Base-by-base conservation (phyloP, 2,797 vertebrate species). In the Neosalanx taihuensis region DNA sequence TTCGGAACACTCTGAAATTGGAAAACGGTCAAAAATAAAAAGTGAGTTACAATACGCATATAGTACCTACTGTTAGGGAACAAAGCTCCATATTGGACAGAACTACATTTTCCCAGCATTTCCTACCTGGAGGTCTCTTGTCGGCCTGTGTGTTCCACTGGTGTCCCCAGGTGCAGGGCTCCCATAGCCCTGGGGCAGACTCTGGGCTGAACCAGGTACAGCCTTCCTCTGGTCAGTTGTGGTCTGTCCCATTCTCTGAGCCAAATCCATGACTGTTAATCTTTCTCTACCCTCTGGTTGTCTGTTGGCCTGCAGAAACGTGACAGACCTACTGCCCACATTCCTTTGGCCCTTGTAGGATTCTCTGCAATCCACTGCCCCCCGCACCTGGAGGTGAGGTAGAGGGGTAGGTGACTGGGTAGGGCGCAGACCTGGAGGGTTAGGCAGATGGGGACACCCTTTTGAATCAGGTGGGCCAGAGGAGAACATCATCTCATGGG, bases 401-500 rank as follows among this genome's bases (percentile, higher is more conserved):
- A 69, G 71, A 13, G 74, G 18, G 63, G 72, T 57, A 26, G 71
- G 72, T 0, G 80, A 73, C 49, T 75, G 59, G 12, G 76, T 63
- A 7, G 23, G 49, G 30, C 66, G 26, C 26, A n/a, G 6, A 30
- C 49, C 53, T 9, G 69, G 71, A 30, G 84, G 76, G 0, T 76
- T 53, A 37, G 80, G 64, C 1, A 77, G 63, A 65, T 72, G 75
- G 64, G 75, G 79, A 18, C 69, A 35, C 29, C 70, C 73, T 69
- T 49, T 81, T 41, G 78, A 68, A 23, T 76, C 78, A 20, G 76
- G 76, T 33, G 72, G 69, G 49, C 75, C 75, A 73, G 79, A 80
- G 64, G 84, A 85, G 63, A 86, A 68, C 83, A 87, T 85, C 80
- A 75, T 79, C 60, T 67, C 79, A 67, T 49, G 58, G 67, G 17